Base-by-base conservation (phyloP, 2,113 vertebrate genomes). In the Gavia stellata region DNA sequence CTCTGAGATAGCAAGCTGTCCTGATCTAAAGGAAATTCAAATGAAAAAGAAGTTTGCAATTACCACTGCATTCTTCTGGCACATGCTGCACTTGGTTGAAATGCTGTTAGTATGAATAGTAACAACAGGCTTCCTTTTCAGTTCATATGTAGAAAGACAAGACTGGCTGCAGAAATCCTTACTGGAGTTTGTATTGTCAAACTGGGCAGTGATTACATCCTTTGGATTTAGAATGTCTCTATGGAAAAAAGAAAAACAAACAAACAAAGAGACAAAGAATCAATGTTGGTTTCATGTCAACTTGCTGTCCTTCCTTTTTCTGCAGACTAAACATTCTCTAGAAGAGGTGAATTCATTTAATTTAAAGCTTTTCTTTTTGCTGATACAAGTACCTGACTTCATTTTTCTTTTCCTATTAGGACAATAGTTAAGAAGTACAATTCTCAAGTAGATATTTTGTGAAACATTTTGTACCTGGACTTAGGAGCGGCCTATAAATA, bases 91-190 rank as follows among this genome's bases (percentile, higher is more conserved):
- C 94, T 98, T 98, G 34, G 98, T 98, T 95, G 98, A 98, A 95
- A 99, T 98, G 58, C 98, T 98, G 86, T 96, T 98, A 65, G 98
- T 95, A 52, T 98, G 97, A 81, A 98, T 96, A 19, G 98, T 96
- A 47, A 97, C 88, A 40, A 98, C 88, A n/a, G 98, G 97, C 67
- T 98, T 98, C 94, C 98, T 98, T 95, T 98, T 99, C 96, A 97
- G 97, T 90, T 99, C 99, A 29, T 99, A 99, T 0, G 98, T 94
- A 42, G 98, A 98, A 86, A 99, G 97, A 96, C 99, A 99, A 63
- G 97, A 98, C 66, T 99, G 98, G 97, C 99, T 98, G 97, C 99
- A 99, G 98, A 99, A 99, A 75, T 99, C 99, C 97, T 99, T 99
- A 85, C 99, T 98, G 87, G 91, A 87, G 53, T 97, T 98, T 31